phyloP scores from a whole-genome alignment of 2,888 invertebrate species.

The Pogonocherus hispidulus region DNA sequence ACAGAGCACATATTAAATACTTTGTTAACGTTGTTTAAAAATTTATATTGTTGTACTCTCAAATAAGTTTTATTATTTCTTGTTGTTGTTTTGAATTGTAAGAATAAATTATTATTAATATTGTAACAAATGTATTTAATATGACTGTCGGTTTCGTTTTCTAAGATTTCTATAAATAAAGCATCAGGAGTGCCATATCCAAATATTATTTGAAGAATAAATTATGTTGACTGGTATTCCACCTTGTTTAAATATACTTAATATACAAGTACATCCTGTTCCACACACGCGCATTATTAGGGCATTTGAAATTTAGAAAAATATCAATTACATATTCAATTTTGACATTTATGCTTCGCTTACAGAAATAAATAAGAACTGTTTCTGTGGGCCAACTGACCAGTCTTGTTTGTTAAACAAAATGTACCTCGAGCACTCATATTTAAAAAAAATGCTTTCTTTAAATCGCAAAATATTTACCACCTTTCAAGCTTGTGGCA shows the following conservation, averaged over 20 bases:
- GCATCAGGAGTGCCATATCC: slow-evolving; percentile 61
- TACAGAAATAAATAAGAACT: no score
- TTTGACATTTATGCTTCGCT: no score
- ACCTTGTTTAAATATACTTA: not conserved
- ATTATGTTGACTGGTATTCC: slow-evolving; percentile 19
- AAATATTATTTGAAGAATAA: slow-evolving; percentile 38
- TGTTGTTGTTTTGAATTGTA: slow-evolving; percentile 51
- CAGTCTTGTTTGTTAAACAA: no score
- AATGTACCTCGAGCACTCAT: no score
- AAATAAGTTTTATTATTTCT: slow-evolving; percentile 60
- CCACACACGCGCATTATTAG: no score
- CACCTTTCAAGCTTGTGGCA: no score
- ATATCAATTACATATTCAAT: no score
- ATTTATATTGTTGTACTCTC: slow-evolving; percentile 62
- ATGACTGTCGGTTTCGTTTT: slow-evolving; percentile 50
- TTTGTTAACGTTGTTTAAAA: slow-evolving; percentile 57
- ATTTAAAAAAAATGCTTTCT: no score
- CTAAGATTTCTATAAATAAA: slow-evolving; percentile 46
- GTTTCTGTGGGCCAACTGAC: no score
- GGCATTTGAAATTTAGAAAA: no score
- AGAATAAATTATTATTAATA: slow-evolving; percentile 32
- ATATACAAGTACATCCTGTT: no score
- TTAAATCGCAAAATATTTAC: no score
- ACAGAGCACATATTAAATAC: slow-evolving; percentile 55
- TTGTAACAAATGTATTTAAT: slow-evolving; percentile 55